Evolutionary conservation across 2,888 invertebrate genomes (phyloP).

Genomic region (Yponomeuta cagnagella): DNA sequence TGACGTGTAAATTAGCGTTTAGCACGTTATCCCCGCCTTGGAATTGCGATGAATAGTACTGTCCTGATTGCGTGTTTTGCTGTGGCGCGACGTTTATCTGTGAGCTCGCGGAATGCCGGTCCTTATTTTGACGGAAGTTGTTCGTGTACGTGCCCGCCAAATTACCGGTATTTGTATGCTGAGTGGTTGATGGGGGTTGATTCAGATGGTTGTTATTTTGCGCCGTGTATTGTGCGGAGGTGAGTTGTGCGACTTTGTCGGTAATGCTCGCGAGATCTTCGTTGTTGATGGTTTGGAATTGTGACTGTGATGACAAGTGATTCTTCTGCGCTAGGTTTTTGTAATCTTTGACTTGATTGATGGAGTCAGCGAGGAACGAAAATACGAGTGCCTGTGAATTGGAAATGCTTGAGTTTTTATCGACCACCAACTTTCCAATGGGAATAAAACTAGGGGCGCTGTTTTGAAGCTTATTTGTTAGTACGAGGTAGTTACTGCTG

Average conservation of each 20-base stretch:
- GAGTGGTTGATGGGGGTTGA: slow-evolving; percentile 21
- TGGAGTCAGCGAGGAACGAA: slow-evolving; percentile 61
- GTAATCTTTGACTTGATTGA: slow-evolving; percentile 62
- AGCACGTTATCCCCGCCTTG: slow-evolving; percentile 31
- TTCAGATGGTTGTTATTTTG: slow-evolving; percentile 29
- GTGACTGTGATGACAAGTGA: slow-evolving; percentile 34
- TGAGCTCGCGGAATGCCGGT: slow-evolving; percentile 29
- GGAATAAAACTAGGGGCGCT: slow-evolving; percentile 44
- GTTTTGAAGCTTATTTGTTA: slow-evolving; percentile 47
- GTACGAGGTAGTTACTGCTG: slow-evolving; percentile 60
- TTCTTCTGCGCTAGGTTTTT: slow-evolving; percentile 53
- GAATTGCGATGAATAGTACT: slow-evolving; percentile 31
- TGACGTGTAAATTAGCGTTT: slow-evolving; percentile 22
- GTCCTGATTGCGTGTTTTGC: slow-evolving; percentile 24
- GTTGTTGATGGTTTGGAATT: slow-evolving; percentile 43
- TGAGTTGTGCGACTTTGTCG: slow-evolving; percentile 53
- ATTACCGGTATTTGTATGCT: slow-evolving; percentile 12
- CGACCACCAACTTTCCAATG: slow-evolving; percentile 51
- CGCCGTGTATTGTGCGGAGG: slow-evolving; percentile 51
- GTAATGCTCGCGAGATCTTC: slow-evolving; percentile 50
- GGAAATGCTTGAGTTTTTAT: slow-evolving; percentile 58
- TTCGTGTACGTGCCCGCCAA: slow-evolving; percentile 26
- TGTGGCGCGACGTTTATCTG: slow-evolving; percentile 32
- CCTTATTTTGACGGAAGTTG: slow-evolving; percentile 25
- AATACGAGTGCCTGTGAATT: slow-evolving; percentile 69